phyloP scores from a whole-genome alignment of 2,797 vertebrate species.

The Vultur gryphus region DNA sequence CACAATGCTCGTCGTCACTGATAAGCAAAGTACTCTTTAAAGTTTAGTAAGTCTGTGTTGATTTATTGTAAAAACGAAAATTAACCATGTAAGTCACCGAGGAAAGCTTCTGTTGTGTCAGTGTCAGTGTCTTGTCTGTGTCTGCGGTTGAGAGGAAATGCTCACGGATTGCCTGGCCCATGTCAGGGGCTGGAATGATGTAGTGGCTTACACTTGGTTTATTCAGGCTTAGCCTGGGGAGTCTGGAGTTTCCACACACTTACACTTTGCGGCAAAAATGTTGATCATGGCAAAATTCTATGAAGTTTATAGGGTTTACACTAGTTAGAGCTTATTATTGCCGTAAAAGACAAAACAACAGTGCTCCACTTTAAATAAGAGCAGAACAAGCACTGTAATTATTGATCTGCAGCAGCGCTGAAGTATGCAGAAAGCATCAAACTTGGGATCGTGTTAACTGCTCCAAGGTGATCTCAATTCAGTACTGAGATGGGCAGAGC shows the following conservation, averaged over 20 bases:
- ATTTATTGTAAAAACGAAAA: not conserved
- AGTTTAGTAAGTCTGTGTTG: not conserved
- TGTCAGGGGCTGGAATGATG: not conserved
- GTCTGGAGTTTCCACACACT: not conserved
- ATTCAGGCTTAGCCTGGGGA: not conserved
- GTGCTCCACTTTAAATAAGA: not conserved
- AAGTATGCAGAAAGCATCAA: not conserved
- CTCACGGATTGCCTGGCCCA: not conserved
- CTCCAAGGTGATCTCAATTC: not conserved
- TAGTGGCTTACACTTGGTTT: not conserved
- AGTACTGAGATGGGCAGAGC: not conserved
- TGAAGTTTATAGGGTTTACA: not conserved
- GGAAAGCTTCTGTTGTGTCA: not conserved
- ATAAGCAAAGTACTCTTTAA: not conserved
- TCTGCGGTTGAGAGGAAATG: not conserved
- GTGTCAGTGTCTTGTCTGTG: not conserved
- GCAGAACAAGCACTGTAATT: not conserved
- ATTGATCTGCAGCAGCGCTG: not conserved
- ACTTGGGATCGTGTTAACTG: not conserved
- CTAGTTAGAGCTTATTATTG: not conserved
- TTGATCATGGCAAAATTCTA: not conserved
- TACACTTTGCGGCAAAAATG: not conserved
- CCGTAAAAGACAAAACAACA: not conserved
- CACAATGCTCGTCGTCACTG: not conserved
- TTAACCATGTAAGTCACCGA: accelerated